phyloP scores from a whole-genome alignment of 2,888 invertebrate species.

The Linyphia triangularis region DNA sequence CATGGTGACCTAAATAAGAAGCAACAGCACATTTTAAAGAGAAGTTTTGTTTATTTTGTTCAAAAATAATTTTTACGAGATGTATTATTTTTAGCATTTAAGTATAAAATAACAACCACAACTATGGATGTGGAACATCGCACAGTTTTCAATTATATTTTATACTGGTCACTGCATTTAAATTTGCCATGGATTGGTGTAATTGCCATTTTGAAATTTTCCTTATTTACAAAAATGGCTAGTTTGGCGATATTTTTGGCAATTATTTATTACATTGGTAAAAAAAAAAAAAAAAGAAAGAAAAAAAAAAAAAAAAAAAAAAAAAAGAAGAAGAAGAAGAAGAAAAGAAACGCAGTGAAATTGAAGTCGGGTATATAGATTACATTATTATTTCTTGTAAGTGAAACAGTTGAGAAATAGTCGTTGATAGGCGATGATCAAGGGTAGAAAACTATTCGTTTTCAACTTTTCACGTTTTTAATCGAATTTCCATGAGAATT shows the following conservation, averaged over 20 bases:
- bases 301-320: not conserved
- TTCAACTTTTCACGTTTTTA: too few relatives aligned
- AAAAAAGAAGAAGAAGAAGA: not conserved
- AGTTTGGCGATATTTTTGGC: not conserved
- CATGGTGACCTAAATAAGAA: slow-evolving; percentile 77
- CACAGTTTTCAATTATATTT: too few relatives aligned
- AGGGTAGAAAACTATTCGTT: too few relatives aligned
- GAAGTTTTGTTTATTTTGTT: not conserved
- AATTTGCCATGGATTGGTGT: too few relatives aligned
- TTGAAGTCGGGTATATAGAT: too few relatives aligned
- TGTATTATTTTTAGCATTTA: not conserved
- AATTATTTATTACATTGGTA: not conserved
- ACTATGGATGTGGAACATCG: too few relatives aligned
- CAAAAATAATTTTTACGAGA: not conserved
- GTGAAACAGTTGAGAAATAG: too few relatives aligned
- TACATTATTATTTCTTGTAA: too few relatives aligned
- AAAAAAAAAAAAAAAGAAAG: not conserved
- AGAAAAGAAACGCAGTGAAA: too few relatives aligned
- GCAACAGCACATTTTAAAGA: not conserved
- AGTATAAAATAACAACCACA: not conserved
- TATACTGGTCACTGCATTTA: too few relatives aligned
- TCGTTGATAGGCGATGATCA: too few relatives aligned
- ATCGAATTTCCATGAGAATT: too few relatives aligned
- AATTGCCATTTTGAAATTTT: not conserved
- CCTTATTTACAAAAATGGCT: not conserved